Base-by-base conservation (phyloP, 2,797 vertebrate genomes). In the Gobionotothen gibberifrons region DNA sequence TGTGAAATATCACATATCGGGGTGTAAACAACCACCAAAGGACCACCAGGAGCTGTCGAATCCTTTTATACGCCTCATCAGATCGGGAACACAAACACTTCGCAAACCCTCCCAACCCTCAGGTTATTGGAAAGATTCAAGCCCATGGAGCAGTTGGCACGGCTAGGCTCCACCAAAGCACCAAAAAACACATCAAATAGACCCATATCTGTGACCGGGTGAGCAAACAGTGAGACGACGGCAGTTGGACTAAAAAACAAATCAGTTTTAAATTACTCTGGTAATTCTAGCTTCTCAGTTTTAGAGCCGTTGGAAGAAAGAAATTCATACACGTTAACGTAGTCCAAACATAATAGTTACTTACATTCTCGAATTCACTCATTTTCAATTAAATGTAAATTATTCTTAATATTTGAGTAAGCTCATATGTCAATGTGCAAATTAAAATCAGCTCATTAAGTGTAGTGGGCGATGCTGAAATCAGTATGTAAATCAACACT, bases 41-140 rank as follows among this genome's bases (percentile, higher is more conserved):
- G 77, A 69, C 76, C 83, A 64, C 74, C 64, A 32, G 71, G 84
- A 87, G 83, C 87, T 86, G 83, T 87, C 86, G 74, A 84, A 87
- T 86, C 80, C 69, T 69, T 76, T 91, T 82, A 87, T 83, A 83
- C 76, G 67, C 72, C 78, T 78, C 84, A 74, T 89, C 84, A 82
- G 73, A 87, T 87, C 39, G 56, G 63, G 56, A 81, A 76, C 55
- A 79, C 82, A 86, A 57, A 79, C 67, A 61, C 66, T 75, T 49
- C 58, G 53, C 79, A 85, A 78, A 86, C 78, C 76, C 76, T 14
- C 72, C 81, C 57, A 81, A 75, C 72, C 79, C 84, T 73, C 69
- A 32, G 76, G 87, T 88, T 88, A 81, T 87, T 90, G 87, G 81
- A 87, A 78, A 87, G 65, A 51, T 69, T 62, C 47, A 79, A 85